Percentiles rank a stretch among this genome's conserved stretches.
Conservation (phyloP, 1,140 invertebrate genomes). For the Halictus rubicundus region DNA sequence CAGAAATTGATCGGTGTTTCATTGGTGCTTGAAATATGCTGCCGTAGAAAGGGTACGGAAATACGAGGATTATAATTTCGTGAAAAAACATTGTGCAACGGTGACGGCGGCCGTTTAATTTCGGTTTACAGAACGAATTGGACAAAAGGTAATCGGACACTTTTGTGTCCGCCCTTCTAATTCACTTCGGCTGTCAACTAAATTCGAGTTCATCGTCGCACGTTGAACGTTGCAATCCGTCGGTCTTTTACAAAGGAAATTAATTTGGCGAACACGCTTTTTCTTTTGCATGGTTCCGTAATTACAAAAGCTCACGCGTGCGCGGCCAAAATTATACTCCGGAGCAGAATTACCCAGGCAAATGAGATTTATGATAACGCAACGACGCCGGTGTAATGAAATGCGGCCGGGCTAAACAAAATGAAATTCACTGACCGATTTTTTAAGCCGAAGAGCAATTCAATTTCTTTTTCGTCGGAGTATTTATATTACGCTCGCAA, state of each 20-base stretch:
- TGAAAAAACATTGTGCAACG: background rate
- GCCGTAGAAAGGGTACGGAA: background rate
- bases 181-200: background rate
- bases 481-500: constrained; percentile 4
- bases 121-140: background rate
- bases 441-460: constrained; percentile 24
- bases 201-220: background rate
- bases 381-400: constrained; percentile 13
- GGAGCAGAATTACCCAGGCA: constrained; percentile 3
- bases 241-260: background rate
- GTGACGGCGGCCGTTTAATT: background rate
- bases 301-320: constrained; percentile 12
- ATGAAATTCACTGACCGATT: constrained; percentile 1
- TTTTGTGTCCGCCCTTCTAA: constrained; percentile 5
- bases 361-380: constrained; percentile 19
- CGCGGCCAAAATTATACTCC: constrained; percentile 7
- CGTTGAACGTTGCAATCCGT: background rate
- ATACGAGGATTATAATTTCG: background rate
- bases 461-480: background rate
- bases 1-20: background rate
- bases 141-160: background rate
- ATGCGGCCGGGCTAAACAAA: background rate
- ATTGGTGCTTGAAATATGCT: background rate
- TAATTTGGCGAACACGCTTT: background rate
- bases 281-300: background rate